Base-by-base conservation (phyloP, 30 jellyfish, hydroid and myxozoan genomes). In the Cassiopea andromeda region DNA sequence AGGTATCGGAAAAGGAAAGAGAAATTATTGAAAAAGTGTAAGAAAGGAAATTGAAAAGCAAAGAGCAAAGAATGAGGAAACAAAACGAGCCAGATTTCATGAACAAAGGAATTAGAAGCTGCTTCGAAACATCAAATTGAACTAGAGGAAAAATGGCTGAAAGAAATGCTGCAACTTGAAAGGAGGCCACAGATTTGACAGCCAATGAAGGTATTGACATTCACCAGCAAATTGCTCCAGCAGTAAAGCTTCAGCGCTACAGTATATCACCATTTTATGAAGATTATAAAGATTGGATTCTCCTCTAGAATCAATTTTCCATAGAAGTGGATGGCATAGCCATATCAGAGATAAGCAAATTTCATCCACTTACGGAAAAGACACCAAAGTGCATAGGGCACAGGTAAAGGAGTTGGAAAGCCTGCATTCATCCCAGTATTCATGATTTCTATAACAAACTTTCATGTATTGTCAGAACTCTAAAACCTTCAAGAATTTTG, bases 261-360 rank as follows among this genome's bases (percentile, higher is more conserved):
- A 78, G 88, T 38, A 89, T 54, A 78, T 81, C 67, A 86, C 46
- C 89, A 79, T 27, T 89, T 80, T 59, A 61, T 57, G 67, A 93
- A 89, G 18, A 88, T 78, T 54, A 60, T 44, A 74, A 89, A 80
- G 78, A 93, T 73, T 89, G 92, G 93, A 15, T 89, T 38, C 59
- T 87, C 44, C 80, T 89, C 75, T 69, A 93, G 87, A 78, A 80
- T 79, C 96, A 89, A 72, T 89, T 89, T 68, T 45, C 47, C 54
- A 89, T 89, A 93, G 80, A 73, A 54, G 87, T 80, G 14, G 96
- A 89, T 73, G 86, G 93, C 1, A 67, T 88, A 57, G 58, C 46
- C 54, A 64, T 89, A 38, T 80, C 96, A 58, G 85, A 80, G 71
- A 80, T 78, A 76, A 89, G 96, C 87, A 89, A 80, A 70, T 89